Base-by-base conservation (phyloP, 2,113 vertebrate species). In the Campylomormyrus numenius region DNA sequence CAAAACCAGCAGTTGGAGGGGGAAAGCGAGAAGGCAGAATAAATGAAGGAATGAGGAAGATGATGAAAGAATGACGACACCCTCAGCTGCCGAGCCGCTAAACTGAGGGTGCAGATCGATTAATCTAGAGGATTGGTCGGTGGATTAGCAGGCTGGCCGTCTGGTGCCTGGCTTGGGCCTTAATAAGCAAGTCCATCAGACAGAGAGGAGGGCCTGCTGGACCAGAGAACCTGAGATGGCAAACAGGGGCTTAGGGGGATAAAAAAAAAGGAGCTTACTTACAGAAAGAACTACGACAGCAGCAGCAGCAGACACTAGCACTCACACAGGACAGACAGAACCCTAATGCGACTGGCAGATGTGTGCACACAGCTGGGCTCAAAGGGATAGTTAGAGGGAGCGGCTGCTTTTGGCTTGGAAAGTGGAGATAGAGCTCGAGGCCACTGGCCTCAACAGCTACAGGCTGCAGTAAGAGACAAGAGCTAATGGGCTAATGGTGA, bases 101-200 rank as follows among this genome's bases (percentile, higher is more conserved):
- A 91, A 94, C 92, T 90, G 89, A 87, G 88, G 95, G 89, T 89
- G 86, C 90, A 93, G 92, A 93, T 93, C 91, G 92, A 93, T 92
- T 94, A 93, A 93, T 95, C 92, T 91, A 90, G 49, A 90, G 62
- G 91, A 92, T 91, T 92, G 91, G 87, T 42, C 89, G 89, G 91
- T 89, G 90, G 87, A 93, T 89, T 86, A 91, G 80, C 42, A 39
- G 35, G 24, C 45, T 49, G 15, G 19, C 85, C 6, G 85, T 87
- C 85, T 87, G 85, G 45, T 53, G 49, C 85, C 49, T 50, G 31
- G 85, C 85, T 87, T 85, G 80, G 21, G 50, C 17, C 19, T 85
- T 89, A 19, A 80, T 80, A 45, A 52, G 49, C 31, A 53, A 53
- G 50, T 31, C 5, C 6, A 5, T 53, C n/a, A 19, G 27, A 53